phyloP scores from a whole-genome alignment of 2,113 vertebrate species.

The Apeltes quadracus region DNA sequence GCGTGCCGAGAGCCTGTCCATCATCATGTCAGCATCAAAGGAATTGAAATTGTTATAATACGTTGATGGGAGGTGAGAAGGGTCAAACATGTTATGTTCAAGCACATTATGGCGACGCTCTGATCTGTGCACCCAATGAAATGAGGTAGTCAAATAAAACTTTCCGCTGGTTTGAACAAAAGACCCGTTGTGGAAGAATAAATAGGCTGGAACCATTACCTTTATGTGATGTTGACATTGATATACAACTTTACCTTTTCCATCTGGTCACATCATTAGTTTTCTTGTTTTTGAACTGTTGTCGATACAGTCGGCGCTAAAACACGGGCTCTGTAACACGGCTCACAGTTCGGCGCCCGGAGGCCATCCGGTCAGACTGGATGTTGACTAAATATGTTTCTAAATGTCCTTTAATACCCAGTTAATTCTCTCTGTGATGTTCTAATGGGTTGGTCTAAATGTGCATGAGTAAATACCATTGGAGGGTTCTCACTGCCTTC shows the following conservation, averaged over 20 bases:
- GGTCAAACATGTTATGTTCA: neutral
- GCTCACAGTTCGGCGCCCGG: neutral
- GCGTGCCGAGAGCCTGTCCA: neutral
- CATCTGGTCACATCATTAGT: neutral
- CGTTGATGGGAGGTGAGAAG: neutral
- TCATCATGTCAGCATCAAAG: neutral
- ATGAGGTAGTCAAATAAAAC: no score
- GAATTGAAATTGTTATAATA: neutral
- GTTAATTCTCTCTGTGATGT: neutral
- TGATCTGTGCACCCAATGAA: no score
- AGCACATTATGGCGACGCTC: no score
- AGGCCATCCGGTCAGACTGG: neutral
- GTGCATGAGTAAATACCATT: neutral
- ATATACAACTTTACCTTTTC: neutral
- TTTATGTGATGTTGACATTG: neutral
- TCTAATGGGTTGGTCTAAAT: neutral
- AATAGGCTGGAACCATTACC: neutral
- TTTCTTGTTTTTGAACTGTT: neutral
- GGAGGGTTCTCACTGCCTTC: neutral
- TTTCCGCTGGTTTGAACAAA: neutral
- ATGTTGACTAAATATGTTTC: neutral
- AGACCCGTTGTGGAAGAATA: neutral
- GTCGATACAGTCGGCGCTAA: neutral
- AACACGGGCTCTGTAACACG: neutral
- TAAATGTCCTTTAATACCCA: neutral